A percentile compares a stretch with the other conserved stretches of the same genome.
Conservation (phyloP, 2,113 vertebrate species). For the Aptenodytes forsteri region DNA sequence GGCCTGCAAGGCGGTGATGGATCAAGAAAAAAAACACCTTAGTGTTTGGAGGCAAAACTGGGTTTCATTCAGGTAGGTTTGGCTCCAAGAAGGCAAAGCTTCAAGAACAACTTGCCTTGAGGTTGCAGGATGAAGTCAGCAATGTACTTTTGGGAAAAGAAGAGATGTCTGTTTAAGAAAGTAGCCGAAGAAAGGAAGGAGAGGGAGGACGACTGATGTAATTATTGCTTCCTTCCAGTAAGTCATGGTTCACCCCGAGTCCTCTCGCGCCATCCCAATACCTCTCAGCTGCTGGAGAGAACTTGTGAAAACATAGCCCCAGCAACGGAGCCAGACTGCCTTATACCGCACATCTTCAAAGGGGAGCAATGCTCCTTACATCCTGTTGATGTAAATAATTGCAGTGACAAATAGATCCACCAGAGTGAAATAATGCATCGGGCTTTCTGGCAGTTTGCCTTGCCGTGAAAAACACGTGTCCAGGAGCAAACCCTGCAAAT, state of each 20-base stretch:
- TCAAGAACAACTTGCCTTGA: background rate
- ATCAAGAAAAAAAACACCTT: too few relatives aligned
- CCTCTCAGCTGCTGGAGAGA: background rate
- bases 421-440: background rate
- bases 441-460: background rate
- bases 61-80: background rate
- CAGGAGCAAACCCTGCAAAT: background rate
- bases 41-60: background rate
- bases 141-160: background rate
- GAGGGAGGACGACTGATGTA: background rate
- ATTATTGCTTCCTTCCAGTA: background rate
- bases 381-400: background rate
- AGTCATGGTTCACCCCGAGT: rapidly evolving
- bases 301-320: background rate
- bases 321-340: background rate
- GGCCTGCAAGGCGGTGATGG: rapidly evolving
- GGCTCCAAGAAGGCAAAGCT: background rate
- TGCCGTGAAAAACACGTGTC: background rate
- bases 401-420: background rate
- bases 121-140: background rate
- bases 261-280: rapidly evolving
- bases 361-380: background rate
- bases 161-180: background rate
- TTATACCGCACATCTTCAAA: rapidly evolving
- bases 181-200: background rate